These are phyloP conservation scores for Acanthacorydalis orientalis DNA, from an alignment of 2,888 invertebrate species.

Conservation along the genomic window DNA sequence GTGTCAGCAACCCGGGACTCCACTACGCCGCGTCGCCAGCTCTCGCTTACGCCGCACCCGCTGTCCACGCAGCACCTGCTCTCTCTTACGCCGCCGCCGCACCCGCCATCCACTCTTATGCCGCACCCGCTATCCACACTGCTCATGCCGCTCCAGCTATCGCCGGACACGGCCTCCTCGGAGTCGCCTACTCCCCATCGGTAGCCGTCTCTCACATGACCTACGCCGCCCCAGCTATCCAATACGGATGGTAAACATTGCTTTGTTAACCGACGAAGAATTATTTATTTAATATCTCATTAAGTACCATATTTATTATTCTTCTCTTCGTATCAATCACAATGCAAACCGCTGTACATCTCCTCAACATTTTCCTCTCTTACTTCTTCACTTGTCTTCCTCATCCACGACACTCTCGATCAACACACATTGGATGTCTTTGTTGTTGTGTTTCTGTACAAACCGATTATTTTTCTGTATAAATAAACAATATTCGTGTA, in stretches of 20 bases:
- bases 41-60: constrained; percentile 19
- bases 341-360: neutral
- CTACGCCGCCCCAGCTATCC: constrained; percentile 20
- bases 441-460: neutral
- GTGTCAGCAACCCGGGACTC: constrained; percentile 48
- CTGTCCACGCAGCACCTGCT: constrained; percentile 5
- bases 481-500: neutral
- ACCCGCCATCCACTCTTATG: constrained; percentile 9
- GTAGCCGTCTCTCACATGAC: constrained; percentile 40
- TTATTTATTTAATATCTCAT: neutral
- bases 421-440: neutral
- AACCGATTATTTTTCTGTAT: neutral
- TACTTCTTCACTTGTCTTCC: too few relatives aligned
- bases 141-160: constrained; percentile 11
- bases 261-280: neutral
- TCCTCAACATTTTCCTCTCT: neutral
- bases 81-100: constrained; percentile 10
- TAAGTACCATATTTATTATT: neutral
- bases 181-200: constrained; percentile 37
- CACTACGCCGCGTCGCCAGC: constrained; percentile 17
- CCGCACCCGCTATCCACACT: constrained; percentile 2
- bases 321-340: neutral
- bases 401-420: too few relatives aligned
- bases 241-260: constrained; percentile 8
- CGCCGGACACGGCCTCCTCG: constrained; percentile 24